Conservation (phyloP, 2,888 invertebrate genomes). For the Dichetophora obliterata region DNA sequence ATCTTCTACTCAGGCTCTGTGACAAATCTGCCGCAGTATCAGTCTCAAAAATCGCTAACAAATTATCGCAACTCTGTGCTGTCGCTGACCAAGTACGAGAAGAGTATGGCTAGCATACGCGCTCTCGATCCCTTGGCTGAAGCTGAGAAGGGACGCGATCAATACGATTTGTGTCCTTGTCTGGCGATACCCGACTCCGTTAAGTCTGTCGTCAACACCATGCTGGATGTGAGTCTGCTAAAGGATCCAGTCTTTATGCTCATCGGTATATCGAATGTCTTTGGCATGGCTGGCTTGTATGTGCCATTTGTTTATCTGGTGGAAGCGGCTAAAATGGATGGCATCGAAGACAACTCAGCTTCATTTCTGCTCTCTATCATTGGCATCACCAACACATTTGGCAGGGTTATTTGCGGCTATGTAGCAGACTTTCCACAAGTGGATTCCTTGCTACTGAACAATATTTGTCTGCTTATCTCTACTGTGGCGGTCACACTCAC, state of each 20-base stretch:
- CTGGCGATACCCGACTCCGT: constrained; percentile 83
- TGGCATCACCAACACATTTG: constrained; percentile 94
- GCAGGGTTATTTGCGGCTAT: constrained; percentile 90
- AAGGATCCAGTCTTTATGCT: constrained; percentile 92
- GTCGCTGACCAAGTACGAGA: constrained; percentile 82
- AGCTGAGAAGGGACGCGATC: constrained; percentile 71
- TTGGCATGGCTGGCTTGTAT: constrained; percentile 97
- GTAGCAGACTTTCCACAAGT: constrained; percentile 93
- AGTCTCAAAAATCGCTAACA: constrained; percentile 90
- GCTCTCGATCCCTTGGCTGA: constrained; percentile 73
- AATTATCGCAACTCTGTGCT: constrained; percentile 93
- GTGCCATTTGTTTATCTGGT: constrained; percentile 97
- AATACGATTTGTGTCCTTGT: constrained; percentile 86
- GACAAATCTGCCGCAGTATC: constrained; percentile 91
- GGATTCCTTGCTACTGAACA: constrained; percentile 93
- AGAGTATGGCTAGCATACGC: constrained; percentile 73
- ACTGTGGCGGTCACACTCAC: constrained; percentile 87
- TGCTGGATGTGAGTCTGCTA: constrained; percentile 91
- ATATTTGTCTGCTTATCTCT: constrained; percentile 89
- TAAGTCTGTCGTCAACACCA: constrained; percentile 85
- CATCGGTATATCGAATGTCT: constrained; percentile 92
- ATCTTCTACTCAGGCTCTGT: constrained; percentile 98
- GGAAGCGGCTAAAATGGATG: constrained; percentile 80
- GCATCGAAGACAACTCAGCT: constrained; percentile 79
- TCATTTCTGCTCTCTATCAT: constrained; percentile 72